A percentile compares a stretch with the other conserved stretches of the same genome.
Conservation (phyloP, 2,113 vertebrate species). For the Synodontis membranacea region DNA sequence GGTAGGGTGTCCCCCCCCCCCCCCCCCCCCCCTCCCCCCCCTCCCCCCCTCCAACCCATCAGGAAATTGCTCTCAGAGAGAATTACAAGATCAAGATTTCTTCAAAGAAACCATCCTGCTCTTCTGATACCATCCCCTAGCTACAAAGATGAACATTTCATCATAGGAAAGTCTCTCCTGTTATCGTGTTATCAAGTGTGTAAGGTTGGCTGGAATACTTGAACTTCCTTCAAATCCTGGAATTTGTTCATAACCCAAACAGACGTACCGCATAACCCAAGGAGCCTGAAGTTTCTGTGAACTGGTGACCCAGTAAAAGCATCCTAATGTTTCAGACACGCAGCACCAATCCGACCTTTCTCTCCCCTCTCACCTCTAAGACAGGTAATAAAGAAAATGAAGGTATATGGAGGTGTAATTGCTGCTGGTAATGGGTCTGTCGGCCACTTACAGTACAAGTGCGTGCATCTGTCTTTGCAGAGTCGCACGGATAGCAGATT, state of each 20-base stretch:
- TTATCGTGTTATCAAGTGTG: background rate
- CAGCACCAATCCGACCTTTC: conserved; percentile 8
- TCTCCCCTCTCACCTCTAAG: conserved; percentile 18
- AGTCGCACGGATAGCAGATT: background rate
- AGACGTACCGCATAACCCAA: background rate
- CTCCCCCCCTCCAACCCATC: no score
- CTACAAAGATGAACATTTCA: background rate
- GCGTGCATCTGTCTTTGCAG: background rate
- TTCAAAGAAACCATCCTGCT: conserved; percentile 4
- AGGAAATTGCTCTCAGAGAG: conserved; percentile 23
- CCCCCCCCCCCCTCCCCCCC: no score
- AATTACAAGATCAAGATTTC: conserved; percentile 2
- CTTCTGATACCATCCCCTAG: background rate
- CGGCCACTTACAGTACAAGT: conserved; percentile 28
- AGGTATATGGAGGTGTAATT: background rate
- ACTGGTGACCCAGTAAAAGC: conserved; percentile 48
- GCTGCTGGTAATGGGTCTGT: conserved; percentile 44
- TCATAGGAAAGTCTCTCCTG: background rate
- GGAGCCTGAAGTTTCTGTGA: background rate
- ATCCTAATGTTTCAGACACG: conserved; percentile 27
- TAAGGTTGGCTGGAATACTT: background rate
- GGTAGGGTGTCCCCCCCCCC: background rate
- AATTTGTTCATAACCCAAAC: background rate
- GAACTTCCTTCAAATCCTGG: background rate
- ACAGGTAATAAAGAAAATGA: conserved; percentile 57